A percentile compares a stretch with the other conserved stretches of the same genome.
phyloP scores from a whole-genome alignment of 2,113 vertebrate genomes.

The Columba janthina region DNA sequence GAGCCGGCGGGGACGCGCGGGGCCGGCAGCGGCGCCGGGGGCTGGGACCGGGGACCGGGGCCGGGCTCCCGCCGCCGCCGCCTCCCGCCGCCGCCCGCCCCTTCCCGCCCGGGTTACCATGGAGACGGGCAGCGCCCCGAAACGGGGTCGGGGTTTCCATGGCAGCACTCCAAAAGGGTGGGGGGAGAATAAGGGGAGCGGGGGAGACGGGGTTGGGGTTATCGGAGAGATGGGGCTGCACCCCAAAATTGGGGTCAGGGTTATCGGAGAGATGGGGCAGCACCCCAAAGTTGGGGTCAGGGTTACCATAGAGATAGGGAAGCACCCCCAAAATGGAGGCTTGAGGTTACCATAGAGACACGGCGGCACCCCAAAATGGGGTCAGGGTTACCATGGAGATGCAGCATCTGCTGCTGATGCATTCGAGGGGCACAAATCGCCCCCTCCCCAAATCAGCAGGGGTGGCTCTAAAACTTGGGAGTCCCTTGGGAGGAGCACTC shows the following conservation, averaged over 20 bases:
- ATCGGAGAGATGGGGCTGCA: accelerated
- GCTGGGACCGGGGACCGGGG: too few relatives aligned
- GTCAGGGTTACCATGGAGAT: not conserved
- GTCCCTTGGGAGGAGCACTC: accelerated
- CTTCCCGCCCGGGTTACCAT: not conserved
- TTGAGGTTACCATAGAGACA: not conserved
- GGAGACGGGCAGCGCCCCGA: constrained; percentile 32
- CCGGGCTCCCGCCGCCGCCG: too few relatives aligned
- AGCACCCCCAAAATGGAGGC: not conserved
- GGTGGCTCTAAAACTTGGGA: not conserved
- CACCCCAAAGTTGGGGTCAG: not conserved
- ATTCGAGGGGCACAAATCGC: not conserved
- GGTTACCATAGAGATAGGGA: not conserved
- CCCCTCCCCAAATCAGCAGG: accelerated
- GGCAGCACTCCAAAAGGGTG: not conserved
- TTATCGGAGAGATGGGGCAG: not conserved
- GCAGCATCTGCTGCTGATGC: not conserved
- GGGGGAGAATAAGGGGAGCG: too few relatives aligned
- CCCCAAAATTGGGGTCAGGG: not conserved
- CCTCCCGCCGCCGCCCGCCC: too few relatives aligned
- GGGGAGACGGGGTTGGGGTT: not conserved
- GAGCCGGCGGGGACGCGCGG: too few relatives aligned
- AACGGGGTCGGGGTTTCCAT: not conserved
- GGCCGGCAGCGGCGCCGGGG: too few relatives aligned
- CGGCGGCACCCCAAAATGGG: not conserved